These are phyloP conservation scores for Listronotus bonariensis DNA, from an alignment of 1,140 invertebrate genomes.

Conservation along the genomic window DNA sequence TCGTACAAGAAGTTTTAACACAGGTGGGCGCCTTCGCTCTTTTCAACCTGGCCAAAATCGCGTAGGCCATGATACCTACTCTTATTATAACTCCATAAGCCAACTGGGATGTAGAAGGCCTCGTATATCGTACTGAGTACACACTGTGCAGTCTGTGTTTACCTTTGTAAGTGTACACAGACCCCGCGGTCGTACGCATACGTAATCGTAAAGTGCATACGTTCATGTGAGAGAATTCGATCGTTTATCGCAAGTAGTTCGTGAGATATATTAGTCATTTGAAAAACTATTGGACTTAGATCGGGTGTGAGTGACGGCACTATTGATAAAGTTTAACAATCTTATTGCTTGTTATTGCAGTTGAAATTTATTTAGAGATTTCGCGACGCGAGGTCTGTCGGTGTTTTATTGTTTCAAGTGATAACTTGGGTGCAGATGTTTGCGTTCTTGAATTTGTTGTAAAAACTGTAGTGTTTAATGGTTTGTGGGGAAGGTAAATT, in stretches of 20 bases:
- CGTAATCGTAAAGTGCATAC: neutral
- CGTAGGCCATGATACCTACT: conserved; percentile 26
- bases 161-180: conserved; percentile 11
- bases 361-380: no score
- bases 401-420: no score
- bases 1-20: neutral
- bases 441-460: no score
- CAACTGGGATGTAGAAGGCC: conserved; percentile 15
- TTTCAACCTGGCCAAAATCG: conserved; percentile 15
- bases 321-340: no score
- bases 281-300: neutral
- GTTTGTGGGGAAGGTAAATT: no score
- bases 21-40: conserved; percentile 22
- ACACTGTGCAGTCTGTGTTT: conserved; percentile 18
- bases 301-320: neutral
- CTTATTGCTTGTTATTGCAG: no score
- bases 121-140: conserved; percentile 12
- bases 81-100: conserved; percentile 14
- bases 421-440: no score
- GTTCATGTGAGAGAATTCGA: neutral
- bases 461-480: no score
- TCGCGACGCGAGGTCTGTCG: no score
- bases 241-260: neutral
- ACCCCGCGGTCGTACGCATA: conserved; percentile 9
- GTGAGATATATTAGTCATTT: conserved; percentile 13